phyloP scores from a whole-genome alignment of 2,113 vertebrate species.

The Silurus glanis region DNA sequence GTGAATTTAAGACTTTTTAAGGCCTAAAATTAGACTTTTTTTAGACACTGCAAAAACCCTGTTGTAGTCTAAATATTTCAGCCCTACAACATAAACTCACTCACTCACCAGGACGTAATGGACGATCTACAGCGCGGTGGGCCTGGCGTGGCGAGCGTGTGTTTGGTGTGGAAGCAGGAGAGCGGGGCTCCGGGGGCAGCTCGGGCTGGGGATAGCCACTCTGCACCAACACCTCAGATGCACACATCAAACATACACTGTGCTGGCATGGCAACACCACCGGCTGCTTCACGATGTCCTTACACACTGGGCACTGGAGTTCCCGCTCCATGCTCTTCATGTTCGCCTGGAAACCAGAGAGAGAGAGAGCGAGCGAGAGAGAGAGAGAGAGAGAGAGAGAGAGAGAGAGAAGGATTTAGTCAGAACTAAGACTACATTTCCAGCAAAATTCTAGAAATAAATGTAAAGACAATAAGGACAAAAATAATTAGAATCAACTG shows the following conservation, averaged over 20 bases:
- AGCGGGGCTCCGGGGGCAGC: slow-evolving; percentile 89
- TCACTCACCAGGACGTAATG: slow-evolving; percentile 82
- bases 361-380: not conserved
- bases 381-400: too few species aligned
- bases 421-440: not conserved
- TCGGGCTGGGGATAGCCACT: slow-evolving; percentile 83
- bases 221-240: slow-evolving; percentile 88
- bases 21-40: too few species aligned
- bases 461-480: not conserved
- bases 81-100: slow-evolving; percentile 3
- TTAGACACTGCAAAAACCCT: too few species aligned
- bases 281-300: slow-evolving; percentile 92
- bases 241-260: slow-evolving; percentile 91
- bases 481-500: not conserved
- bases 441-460: not conserved
- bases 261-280: slow-evolving; percentile 90
- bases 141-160: slow-evolving; percentile 87
- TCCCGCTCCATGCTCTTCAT: slow-evolving; percentile 97
- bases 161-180: slow-evolving; percentile 88
- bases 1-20: too few species aligned
- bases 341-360: slow-evolving; percentile 77
- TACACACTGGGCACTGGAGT: slow-evolving; percentile 88
- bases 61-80: not conserved
- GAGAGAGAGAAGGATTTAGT: too few species aligned
- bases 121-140: slow-evolving; percentile 82